Conservation (phyloP, 2,888 invertebrate genomes). For the Meteorus cinctellus region DNA sequence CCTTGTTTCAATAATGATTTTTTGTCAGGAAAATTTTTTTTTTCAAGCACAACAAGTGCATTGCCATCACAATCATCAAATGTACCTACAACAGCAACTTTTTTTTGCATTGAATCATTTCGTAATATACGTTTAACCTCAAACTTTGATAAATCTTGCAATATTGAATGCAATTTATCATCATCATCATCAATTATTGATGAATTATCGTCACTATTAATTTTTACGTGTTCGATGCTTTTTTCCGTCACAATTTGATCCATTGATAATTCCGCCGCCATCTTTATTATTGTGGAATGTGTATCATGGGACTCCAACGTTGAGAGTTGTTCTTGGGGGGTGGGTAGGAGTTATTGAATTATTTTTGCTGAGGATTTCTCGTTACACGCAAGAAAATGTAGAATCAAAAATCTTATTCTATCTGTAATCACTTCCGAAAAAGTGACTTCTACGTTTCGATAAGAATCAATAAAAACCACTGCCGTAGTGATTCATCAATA, state of each 20-base stretch:
- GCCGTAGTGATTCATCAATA: no score
- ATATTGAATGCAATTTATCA: constrained; percentile 61
- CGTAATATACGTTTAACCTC: constrained; percentile 80
- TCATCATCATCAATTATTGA: constrained; percentile 26
- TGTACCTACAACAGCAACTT: constrained; percentile 81
- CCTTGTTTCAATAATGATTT: constrained; percentile 74
- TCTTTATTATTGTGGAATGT: not conserved
- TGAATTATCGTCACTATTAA: constrained; percentile 26
- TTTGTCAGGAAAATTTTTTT: constrained; percentile 84
- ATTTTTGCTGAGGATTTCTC: no score
- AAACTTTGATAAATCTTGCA: constrained; percentile 79
- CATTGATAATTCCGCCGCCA: constrained; percentile 17
- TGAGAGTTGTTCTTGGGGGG: no score
- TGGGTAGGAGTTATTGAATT: no score
- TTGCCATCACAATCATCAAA: constrained; percentile 78
- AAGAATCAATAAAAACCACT: no score
- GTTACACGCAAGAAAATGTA: no score
- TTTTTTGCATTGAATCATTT: constrained; percentile 84
- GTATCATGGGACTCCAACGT: no score
- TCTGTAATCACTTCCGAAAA: no score
- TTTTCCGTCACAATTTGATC: not conserved
- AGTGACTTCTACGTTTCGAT: no score
- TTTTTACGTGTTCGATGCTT: no score
- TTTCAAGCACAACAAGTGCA: constrained; percentile 87
- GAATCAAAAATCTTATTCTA: no score